Conservation (phyloP, 2,113 vertebrate species). For the Eidolon helvum region DNA sequence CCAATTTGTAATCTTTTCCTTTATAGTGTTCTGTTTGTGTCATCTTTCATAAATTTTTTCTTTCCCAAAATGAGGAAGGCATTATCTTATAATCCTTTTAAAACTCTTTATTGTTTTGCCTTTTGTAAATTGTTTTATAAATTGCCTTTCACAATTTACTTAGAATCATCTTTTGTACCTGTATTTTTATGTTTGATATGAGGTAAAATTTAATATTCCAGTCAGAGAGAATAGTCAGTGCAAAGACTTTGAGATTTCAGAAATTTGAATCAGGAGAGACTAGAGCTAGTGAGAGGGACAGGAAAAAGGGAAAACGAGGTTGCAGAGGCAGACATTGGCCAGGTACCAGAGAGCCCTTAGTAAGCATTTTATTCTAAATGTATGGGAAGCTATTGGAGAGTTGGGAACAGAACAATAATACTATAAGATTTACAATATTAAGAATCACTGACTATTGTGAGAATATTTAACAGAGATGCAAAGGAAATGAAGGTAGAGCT, state of each 20-base stretch:
- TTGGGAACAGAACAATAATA: background rate
- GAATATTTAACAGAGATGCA: background rate
- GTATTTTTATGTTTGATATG: background rate
- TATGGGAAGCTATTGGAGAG: background rate
- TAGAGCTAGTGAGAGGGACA: background rate
- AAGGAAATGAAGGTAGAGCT: background rate
- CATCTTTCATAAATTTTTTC: background rate
- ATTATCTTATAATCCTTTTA: background rate
- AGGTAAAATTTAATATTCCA: background rate
- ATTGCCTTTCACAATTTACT: background rate
- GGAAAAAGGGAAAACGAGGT: background rate
- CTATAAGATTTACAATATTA: background rate
- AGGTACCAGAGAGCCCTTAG: background rate
- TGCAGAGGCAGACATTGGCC: background rate
- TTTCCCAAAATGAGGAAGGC: background rate
- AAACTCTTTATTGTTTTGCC: background rate
- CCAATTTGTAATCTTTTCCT: background rate
- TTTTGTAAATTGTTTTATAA: background rate
- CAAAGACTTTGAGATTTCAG: background rate
- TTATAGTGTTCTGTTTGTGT: background rate
- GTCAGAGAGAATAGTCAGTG: background rate
- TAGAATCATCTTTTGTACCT: background rate
- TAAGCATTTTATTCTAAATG: background rate
- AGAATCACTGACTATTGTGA: background rate
- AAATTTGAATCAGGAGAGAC: background rate